A percentile compares a stretch with the other conserved stretches of the same genome.
Evolutionary conservation across 2,888 invertebrate species (phyloP).

Genomic region (Aricia artaxerxes): DNA sequence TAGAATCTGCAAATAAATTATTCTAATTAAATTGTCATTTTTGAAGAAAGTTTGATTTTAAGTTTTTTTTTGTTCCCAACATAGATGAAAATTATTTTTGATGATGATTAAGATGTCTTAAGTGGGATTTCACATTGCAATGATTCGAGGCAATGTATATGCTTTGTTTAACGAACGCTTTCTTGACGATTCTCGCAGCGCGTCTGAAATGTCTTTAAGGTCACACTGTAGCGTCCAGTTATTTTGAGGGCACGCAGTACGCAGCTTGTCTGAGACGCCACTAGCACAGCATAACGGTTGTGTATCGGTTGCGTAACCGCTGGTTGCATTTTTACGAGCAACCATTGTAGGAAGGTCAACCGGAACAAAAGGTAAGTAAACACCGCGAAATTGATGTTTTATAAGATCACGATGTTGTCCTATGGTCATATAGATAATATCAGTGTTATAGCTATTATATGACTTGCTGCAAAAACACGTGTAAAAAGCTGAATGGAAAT

Average conservation of each 20-base stretch:
- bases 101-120: no score
- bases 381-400: conserved; percentile 36
- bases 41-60: conserved; percentile 2
- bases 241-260: background rate
- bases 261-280: conserved; percentile 26
- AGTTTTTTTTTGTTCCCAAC: background rate
- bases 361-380: conserved; percentile 43
- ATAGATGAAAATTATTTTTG: no score
- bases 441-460: no score
- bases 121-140: background rate
- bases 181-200: background rate
- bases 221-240: background rate
- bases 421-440: background rate
- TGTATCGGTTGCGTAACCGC: conserved; percentile 57
- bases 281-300: conserved; percentile 29
- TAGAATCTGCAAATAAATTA: background rate
- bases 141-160: background rate
- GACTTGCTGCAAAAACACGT: no score
- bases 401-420: background rate
- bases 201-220: background rate
- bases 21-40: background rate
- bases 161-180: background rate
- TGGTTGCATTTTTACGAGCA: conserved; percentile 50
- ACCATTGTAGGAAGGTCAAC: conserved; percentile 49
- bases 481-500: no score